A percentile compares a stretch with the other conserved stretches of the same genome.
These are phyloP conservation scores for Sphaerophoria rueppellii DNA, from an alignment of 2,888 invertebrate species.

Conservation along the genomic window DNA sequence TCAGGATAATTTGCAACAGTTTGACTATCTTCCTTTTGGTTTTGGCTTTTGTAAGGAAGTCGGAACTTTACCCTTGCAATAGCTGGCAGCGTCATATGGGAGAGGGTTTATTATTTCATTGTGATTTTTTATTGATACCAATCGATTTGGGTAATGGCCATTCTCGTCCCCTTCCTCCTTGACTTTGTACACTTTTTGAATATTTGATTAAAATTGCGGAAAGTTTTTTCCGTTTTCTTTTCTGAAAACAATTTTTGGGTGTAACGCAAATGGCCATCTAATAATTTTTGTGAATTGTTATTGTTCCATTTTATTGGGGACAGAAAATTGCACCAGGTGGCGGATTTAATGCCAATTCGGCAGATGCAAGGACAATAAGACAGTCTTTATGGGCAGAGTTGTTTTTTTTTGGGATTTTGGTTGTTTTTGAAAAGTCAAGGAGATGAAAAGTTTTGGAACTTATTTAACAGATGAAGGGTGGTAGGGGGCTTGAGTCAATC, in stretches of 20 bases:
- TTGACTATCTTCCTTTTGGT: slow-evolving; percentile 45
- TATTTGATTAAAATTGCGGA: slow-evolving; percentile 62
- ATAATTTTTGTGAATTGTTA: slow-evolving; percentile 66
- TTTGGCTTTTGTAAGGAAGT: slow-evolving; percentile 17
- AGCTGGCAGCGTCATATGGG: slow-evolving; percentile 43
- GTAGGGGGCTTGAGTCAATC: not conserved
- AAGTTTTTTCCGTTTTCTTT: not conserved
- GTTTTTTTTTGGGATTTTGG: not conserved
- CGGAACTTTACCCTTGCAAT: slow-evolving; percentile 45
- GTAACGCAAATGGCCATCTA: slow-evolving; percentile 53
- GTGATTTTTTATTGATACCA: slow-evolving; percentile 68
- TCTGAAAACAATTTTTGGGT: not conserved
- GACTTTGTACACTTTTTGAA: slow-evolving; percentile 43
- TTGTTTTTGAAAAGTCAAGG: not conserved
- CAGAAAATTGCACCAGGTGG: slow-evolving; percentile 61
- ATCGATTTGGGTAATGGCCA: slow-evolving; percentile 62
- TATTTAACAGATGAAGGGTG: not conserved
- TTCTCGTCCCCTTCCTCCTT: slow-evolving; percentile 1
- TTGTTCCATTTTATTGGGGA: slow-evolving; percentile 21
- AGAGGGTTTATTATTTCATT: slow-evolving; percentile 69
- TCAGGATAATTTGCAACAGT: slow-evolving; percentile 72
- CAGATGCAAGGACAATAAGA: slow-evolving; percentile 30
- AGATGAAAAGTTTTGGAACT: not conserved
- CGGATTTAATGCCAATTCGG: slow-evolving; percentile 45
- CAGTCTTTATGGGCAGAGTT: not conserved